These are phyloP conservation scores for Lamprotornis superbus DNA, from an alignment of 2,113 vertebrate genomes.

Conservation along the genomic window DNA sequence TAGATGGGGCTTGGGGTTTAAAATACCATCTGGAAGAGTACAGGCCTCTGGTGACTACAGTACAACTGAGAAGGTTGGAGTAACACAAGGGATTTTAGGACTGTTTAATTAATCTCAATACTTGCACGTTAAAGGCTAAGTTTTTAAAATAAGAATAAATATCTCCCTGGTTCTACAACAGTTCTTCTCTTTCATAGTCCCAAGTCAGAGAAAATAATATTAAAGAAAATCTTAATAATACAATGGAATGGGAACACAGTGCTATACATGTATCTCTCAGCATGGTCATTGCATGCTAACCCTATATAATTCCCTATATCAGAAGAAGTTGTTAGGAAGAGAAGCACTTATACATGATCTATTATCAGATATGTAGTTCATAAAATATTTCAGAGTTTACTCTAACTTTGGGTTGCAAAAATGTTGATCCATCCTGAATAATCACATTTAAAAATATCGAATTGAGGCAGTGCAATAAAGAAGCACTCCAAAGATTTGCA, in stretches of 20 bases:
- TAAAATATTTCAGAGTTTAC: neutral
- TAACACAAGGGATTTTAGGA: neutral
- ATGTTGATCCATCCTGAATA: neutral
- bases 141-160: neutral
- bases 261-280: neutral
- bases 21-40: neutral
- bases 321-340: neutral
- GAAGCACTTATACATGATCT: neutral
- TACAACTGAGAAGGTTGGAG: neutral
- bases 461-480: neutral
- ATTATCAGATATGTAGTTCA: neutral
- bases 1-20: neutral
- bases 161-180: neutral
- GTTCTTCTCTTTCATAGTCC: neutral
- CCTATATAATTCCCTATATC: neutral
- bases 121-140: neutral
- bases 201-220: neutral
- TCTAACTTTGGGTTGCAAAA: neutral
- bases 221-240: neutral
- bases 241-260: neutral
- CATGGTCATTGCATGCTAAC: neutral
- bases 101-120: neutral
- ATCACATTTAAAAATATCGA: neutral
- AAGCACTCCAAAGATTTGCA: neutral
- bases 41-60: neutral